Evolutionary conservation across 2,797 vertebrate species (phyloP).

Genomic region (Triplophysa bombifrons): DNA sequence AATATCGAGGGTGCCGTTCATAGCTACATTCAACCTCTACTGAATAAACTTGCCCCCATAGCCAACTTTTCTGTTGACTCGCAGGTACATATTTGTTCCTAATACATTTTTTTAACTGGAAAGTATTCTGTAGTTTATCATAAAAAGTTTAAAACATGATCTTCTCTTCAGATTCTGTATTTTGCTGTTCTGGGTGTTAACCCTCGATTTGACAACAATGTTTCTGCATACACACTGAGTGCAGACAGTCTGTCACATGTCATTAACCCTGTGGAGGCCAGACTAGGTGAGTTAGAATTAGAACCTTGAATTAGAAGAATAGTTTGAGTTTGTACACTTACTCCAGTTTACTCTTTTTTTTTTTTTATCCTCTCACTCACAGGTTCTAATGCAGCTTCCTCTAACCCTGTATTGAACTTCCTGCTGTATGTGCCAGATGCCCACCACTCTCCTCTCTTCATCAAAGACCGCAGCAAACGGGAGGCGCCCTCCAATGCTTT

Average conservation of each 20-base stretch:
- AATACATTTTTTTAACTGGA: background rate
- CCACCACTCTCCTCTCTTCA: conserved; percentile 89
- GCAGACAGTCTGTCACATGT: conserved; percentile 92
- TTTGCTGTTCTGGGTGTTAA: conserved; percentile 91
- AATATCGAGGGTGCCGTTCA: conserved; percentile 87
- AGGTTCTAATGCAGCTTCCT: conserved; percentile 95
- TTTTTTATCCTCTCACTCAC: conserved; percentile 15
- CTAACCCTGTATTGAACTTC: conserved; percentile 94
- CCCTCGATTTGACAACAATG: conserved; percentile 85
- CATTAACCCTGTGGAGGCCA: conserved; percentile 96
- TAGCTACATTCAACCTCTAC: conserved; percentile 85
- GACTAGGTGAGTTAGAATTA: conserved; percentile 80
- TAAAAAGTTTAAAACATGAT: background rate
- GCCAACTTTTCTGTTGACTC: conserved; percentile 97
- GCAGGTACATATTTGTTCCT: conserved; percentile 76
- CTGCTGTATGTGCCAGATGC: conserved; percentile 92
- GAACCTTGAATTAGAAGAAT: background rate
- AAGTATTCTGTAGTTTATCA: background rate
- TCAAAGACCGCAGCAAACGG: conserved; percentile 84
- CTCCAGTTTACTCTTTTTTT: background rate
- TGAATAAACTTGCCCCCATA: conserved; percentile 83
- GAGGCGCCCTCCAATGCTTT: conserved; percentile 89
- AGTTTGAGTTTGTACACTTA: background rate
- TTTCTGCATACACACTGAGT: conserved; percentile 83
- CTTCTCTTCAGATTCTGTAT: conserved; percentile 84